Conservation (phyloP, 2,113 vertebrate genomes). For the Sylvilagus bachmani region DNA sequence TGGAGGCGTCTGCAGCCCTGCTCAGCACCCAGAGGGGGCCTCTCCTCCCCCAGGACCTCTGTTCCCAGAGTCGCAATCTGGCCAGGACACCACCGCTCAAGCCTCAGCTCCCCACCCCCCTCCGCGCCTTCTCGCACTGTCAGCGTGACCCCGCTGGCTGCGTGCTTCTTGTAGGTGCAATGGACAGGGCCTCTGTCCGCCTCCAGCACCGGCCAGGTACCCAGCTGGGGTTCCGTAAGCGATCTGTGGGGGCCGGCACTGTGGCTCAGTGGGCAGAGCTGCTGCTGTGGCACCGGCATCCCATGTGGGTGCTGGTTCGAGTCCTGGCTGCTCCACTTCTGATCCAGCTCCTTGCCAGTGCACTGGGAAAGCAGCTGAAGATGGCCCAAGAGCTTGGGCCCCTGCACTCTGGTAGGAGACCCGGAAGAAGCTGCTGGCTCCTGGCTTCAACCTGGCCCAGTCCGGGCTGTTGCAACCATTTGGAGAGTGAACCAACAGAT, state of each 20-base stretch:
- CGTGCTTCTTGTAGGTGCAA: neutral
- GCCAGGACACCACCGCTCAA: neutral
- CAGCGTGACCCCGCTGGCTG: neutral
- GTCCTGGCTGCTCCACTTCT: too few relatives aligned
- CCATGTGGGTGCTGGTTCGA: too few relatives aligned
- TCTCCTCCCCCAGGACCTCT: neutral
- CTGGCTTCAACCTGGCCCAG: too few relatives aligned
- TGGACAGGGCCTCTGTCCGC: rapidly evolving
- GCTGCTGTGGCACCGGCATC: too few relatives aligned
- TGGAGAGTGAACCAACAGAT: too few relatives aligned
- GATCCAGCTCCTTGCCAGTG: neutral
- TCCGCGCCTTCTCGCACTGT: neutral
- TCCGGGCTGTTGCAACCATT: too few relatives aligned
- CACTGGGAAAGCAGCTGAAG: too few relatives aligned
- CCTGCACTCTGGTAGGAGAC: too few relatives aligned
- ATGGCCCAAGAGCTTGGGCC: too few relatives aligned
- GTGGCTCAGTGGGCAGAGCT: too few relatives aligned
- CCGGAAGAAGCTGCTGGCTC: too few relatives aligned
- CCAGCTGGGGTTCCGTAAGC: rapidly evolving
- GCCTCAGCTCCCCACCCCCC: neutral
- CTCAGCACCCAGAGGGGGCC: neutral
- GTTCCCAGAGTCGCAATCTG: neutral
- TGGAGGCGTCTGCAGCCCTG: rapidly evolving
- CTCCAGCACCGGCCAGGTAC: neutral
- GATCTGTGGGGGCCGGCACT: neutral